phyloP scores from a whole-genome alignment of 2,888 invertebrate species.

The Cataglyphis altisquamis region DNA sequence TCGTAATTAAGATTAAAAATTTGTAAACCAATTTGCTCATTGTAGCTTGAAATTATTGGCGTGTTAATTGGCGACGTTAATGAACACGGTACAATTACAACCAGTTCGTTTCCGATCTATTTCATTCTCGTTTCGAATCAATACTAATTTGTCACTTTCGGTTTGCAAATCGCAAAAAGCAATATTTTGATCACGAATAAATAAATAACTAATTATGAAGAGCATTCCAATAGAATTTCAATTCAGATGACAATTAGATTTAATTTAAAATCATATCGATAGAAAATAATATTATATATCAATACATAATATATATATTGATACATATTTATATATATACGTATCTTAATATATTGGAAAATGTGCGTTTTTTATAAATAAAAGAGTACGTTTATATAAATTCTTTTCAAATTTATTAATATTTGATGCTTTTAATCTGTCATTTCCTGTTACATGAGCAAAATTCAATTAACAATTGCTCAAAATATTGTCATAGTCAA shows the following conservation, averaged over 20 bases:
- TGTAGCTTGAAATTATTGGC: constrained; percentile 70
- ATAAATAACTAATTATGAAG: not conserved
- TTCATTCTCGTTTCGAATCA: constrained; percentile 20
- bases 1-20: constrained; percentile 73
- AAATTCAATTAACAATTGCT: constrained; percentile 1
- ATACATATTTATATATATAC: no score
- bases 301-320: not conserved
- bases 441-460: not conserved
- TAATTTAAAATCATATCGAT: not conserved
- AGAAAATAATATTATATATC: not conserved
- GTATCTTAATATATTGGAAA: not conserved
- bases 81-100: constrained; percentile 69
- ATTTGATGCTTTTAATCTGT: not conserved
- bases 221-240: not conserved
- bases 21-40: constrained; percentile 72
- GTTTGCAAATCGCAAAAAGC: constrained; percentile 14
- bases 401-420: not conserved
- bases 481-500: constrained; percentile 29
- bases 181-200: not conserved
- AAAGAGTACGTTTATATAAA: not conserved
- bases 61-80: constrained; percentile 72
- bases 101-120: constrained; percentile 53
- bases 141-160: constrained; percentile 34
- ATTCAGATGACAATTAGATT: not conserved
- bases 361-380: not conserved